phyloP scores from a whole-genome alignment of 1,140 invertebrate genomes.

The Cyphomyrmex costatus region DNA sequence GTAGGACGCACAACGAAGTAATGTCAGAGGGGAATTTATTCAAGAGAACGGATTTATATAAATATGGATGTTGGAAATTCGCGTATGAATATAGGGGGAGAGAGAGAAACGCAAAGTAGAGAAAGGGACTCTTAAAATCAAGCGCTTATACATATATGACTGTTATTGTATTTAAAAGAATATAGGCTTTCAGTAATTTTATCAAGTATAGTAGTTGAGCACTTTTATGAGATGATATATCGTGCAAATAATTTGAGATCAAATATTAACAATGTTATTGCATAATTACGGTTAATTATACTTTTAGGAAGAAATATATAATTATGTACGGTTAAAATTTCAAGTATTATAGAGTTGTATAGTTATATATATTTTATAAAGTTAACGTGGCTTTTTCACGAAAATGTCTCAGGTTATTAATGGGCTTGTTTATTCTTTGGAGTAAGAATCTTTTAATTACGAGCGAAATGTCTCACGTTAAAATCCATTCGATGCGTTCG shows the following conservation, averaged over 20 bases:
- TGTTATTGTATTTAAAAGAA: neutral
- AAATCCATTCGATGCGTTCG: constrained; percentile 10
- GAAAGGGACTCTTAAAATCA: neutral
- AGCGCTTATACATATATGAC: neutral
- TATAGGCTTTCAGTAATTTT: neutral
- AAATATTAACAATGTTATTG: neutral
- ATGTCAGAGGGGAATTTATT: neutral
- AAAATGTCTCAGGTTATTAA: neutral
- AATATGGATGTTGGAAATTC: neutral
- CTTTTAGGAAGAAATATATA: neutral
- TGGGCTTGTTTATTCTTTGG: neutral
- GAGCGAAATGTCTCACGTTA: neutral
- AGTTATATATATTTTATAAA: neutral
- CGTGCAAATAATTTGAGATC: neutral
- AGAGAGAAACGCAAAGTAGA: neutral
- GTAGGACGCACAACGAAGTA: neutral
- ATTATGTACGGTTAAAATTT: neutral
- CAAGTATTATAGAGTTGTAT: neutral
- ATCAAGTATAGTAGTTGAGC: neutral
- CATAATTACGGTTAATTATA: neutral
- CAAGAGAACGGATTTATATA: neutral
- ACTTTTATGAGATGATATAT: too few relatives aligned
- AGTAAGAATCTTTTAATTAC: neutral
- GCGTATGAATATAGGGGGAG: neutral
- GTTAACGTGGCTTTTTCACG: neutral